Conservation (phyloP, 1,140 invertebrate genomes). For the fruit fly (Drosophila melanogaster) region DNA sequence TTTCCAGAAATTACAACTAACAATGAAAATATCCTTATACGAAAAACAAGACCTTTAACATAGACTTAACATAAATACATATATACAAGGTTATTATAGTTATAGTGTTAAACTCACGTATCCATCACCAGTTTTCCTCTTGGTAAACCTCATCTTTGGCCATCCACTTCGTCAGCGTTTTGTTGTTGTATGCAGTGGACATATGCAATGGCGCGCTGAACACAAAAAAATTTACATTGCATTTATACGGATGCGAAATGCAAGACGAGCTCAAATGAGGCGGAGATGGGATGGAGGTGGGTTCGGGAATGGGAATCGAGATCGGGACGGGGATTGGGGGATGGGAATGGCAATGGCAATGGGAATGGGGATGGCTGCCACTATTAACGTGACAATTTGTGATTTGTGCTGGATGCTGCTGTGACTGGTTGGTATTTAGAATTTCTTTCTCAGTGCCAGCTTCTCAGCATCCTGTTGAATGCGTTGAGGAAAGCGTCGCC, state of each 20-base stretch:
- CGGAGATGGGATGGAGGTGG: constrained; percentile 17
- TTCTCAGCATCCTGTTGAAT: constrained; percentile 45
- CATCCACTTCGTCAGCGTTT: constrained; percentile 31
- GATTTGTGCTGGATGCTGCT: constrained; percentile 69
- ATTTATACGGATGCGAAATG: constrained; percentile 78
- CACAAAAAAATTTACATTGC: constrained; percentile 82
- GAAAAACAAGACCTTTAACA: too few species aligned
- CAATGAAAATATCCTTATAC: too few species aligned
- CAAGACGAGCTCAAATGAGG: constrained; percentile 53
- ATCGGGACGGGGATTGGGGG: constrained; percentile 10
- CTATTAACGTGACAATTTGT: constrained; percentile 83
- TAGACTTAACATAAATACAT: too few species aligned
- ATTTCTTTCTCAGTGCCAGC: constrained; percentile 69
- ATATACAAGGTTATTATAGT: too few species aligned
- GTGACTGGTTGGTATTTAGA: constrained; percentile 77
- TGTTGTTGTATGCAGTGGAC: constrained; percentile 66
- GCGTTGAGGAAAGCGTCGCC: constrained; percentile 46
- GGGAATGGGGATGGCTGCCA: constrained; percentile 46
- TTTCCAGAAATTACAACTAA: too few species aligned
- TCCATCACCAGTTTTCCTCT: constrained; percentile 13
- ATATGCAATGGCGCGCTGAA: constrained; percentile 78
- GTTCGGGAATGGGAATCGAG: not conserved
- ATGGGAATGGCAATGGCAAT: not conserved
- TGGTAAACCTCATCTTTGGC: constrained; percentile 1
- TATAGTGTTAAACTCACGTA: not conserved